Conservation (phyloP, 92 coral and sea anemone species). For the Blastomussa wellsi region DNA sequence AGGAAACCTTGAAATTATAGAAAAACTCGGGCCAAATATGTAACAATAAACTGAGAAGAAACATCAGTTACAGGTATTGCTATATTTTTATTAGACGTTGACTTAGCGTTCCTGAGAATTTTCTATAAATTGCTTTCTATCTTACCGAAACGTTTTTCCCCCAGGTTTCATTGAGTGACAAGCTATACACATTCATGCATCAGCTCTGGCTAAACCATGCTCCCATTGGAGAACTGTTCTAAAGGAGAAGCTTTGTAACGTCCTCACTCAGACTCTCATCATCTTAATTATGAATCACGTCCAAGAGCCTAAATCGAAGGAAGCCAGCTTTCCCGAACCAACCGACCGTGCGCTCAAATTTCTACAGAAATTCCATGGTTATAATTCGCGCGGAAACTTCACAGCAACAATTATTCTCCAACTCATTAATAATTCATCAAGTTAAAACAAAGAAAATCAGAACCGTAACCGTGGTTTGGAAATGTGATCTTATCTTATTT, state of each 20-base stretch:
- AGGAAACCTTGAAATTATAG: no score
- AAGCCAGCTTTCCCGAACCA: neutral
- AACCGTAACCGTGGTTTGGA: no score
- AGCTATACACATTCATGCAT: slow-evolving; percentile 90
- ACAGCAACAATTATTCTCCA: no score
- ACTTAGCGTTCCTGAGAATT: neutral
- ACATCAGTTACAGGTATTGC: no score
- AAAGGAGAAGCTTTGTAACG: neutral
- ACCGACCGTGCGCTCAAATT: neutral
- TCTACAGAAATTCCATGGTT: no score
- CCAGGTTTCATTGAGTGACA: slow-evolving; percentile 89
- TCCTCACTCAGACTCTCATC: neutral
- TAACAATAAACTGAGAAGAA: no score
- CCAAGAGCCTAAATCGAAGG: neutral
- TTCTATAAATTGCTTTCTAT: neutral
- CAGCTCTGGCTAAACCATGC: slow-evolving; percentile 90
- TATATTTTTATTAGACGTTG: no score
- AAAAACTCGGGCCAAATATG: no score
- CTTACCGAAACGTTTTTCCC: neutral
- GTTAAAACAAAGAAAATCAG: no score
- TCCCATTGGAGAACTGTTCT: slow-evolving; percentile 92
- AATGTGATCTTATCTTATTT: no score
- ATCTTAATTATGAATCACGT: neutral
- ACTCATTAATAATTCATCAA: no score
- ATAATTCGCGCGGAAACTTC: no score